Evolutionary conservation across 2,797 vertebrate species (phyloP).

Genomic region (Alosa sapidissima): DNA sequence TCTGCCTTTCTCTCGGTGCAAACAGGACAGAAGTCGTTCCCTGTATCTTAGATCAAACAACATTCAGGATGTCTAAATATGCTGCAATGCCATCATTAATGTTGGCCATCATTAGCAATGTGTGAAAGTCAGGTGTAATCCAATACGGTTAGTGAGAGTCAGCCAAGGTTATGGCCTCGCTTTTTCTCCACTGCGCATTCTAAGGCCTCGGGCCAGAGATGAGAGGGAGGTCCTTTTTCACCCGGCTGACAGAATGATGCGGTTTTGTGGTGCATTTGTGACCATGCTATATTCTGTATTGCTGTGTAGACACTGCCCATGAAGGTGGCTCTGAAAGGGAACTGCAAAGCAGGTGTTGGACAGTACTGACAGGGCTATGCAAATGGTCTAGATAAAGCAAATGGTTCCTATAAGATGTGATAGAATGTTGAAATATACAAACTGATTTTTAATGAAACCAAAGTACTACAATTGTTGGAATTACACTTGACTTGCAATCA

Average conservation of each 20-base stretch:
- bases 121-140: neutral
- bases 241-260: neutral
- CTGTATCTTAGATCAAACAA: neutral
- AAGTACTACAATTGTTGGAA: neutral
- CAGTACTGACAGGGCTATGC: no score
- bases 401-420: neutral
- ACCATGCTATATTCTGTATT: neutral
- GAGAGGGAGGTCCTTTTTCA: neutral
- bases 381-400: neutral
- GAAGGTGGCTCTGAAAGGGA: neutral
- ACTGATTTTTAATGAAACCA: neutral
- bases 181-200: neutral
- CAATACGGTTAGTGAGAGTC: neutral
- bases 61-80: neutral
- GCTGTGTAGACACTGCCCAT: neutral
- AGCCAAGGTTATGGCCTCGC: conserved; percentile 3
- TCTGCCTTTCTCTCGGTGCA: neutral
- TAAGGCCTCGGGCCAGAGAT: neutral
- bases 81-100: neutral
- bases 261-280: conserved; percentile 9
- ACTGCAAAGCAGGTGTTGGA: neutral
- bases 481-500: neutral
- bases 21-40: neutral
- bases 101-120: neutral
- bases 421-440: neutral